Percentiles rank a stretch among this genome's conserved stretches.
Conservation (phyloP, 2,797 vertebrate species). For the Fundulus diaphanus region DNA sequence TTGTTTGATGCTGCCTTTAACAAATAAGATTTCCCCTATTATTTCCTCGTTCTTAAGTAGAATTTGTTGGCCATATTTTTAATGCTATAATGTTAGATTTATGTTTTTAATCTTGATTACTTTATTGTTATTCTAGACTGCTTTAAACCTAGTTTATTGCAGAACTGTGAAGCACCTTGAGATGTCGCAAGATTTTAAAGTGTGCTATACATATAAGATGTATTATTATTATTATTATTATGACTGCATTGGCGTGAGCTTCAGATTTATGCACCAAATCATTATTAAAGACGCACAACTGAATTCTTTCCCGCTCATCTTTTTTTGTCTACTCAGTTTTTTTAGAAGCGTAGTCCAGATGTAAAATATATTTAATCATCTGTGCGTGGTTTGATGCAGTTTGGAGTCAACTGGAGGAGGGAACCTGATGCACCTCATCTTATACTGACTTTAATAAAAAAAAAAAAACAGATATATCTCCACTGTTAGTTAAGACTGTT, state of each 20-base stretch:
- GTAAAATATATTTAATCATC: neutral
- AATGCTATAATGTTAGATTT: no score
- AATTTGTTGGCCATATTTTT: no score
- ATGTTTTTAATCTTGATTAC: no score
- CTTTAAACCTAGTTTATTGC: no score
- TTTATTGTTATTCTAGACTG: no score
- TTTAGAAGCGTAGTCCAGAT: slow-evolving; percentile 16
- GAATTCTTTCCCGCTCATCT: slow-evolving; percentile 14
- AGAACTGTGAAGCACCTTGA: no score
- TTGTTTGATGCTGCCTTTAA: no score
- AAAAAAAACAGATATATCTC: slow-evolving; percentile 2
- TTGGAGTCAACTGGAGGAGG: slow-evolving; percentile 21
- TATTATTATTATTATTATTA: no score
- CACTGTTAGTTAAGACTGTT: neutral
- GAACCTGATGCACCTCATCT: slow-evolving; percentile 19
- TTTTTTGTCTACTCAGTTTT: neutral
- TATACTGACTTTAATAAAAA: slow-evolving; percentile 3
- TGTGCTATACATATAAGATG: no score
- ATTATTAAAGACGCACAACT: neutral
- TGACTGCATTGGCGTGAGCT: slow-evolving; percentile 14
- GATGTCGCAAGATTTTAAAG: no score
- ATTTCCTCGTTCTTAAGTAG: no score
- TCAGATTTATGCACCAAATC: slow-evolving; percentile 34
- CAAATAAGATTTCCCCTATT: no score
- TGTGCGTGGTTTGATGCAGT: slow-evolving; percentile 18